Conservation (phyloP, 2,888 invertebrate genomes). For the Alentia gelatinosa region DNA sequence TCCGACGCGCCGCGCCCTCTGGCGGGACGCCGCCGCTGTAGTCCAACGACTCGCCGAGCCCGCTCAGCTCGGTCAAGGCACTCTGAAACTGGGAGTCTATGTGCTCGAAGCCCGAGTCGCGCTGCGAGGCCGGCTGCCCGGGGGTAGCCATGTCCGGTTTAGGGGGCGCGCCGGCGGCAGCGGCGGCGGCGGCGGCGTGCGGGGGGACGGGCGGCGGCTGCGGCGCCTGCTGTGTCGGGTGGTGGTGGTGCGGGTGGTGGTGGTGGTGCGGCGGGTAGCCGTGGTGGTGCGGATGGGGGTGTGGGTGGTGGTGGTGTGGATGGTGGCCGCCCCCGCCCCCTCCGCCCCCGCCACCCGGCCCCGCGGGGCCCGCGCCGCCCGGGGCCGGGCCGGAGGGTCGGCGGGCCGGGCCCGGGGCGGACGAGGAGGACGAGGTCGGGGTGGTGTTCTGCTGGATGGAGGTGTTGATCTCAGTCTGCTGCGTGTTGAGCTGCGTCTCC, state of each 20-base stretch:
- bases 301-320: conserved; percentile 67
- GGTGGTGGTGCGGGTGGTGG: background rate
- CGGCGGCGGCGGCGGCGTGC: background rate
- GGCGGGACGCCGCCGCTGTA: background rate
- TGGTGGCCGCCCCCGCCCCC: background rate
- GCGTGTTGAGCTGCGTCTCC: conserved; percentile 83
- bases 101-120: conserved; percentile 48
- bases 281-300: conserved; percentile 81
- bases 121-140: background rate
- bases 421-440: background rate
- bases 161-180: background rate
- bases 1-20: background rate
- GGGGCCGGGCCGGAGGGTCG: background rate
- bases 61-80: conserved; percentile 61
- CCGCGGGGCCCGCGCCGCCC: background rate
- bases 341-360: background rate
- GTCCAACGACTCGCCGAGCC: conserved; percentile 42
- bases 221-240: background rate
- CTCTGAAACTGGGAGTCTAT: conserved; percentile 58
- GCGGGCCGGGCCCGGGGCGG: background rate
- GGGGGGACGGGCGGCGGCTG: conserved; percentile 28
- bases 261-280: conserved; percentile 81
- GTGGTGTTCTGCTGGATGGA: conserved; percentile 2
- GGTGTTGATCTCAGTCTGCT: conserved; percentile 81
- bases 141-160: background rate